Evolutionary conservation across 2,888 invertebrate species (phyloP), one percentile per base, ranked within the genome.

Genomic region (Dicyrtoma fusca): DNA sequence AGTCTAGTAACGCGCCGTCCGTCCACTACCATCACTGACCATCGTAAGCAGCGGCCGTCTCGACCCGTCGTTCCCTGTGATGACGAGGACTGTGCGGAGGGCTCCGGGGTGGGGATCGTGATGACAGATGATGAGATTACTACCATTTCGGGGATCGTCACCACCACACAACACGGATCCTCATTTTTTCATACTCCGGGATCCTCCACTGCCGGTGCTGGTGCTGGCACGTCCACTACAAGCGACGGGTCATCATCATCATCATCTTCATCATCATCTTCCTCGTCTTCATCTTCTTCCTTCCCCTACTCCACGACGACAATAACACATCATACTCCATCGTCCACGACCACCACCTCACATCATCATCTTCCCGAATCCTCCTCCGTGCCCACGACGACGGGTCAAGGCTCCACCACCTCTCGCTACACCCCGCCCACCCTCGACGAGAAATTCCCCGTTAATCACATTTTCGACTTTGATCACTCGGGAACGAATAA

Each of bases 1-100:
- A 0, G 94, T 94, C 83, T 91, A 94, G 14, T 92, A 93, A 0
- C 91, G 93, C 87, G 88, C 80, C 91, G 91, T 14, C 90, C 87
- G 21, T 57, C 76, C 17, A 83, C 84, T 8, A 74, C 75, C 1
- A 69, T 71, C 19, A 47, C 45, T 1, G 21, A 26, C n/a, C 70
- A 49, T 34, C 64, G 55, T n/a, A 42, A 25, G 21, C 49, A 25
- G 21, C 26, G 42, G n/a, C 66, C n/a, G 17, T 57, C 51, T 17
- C n/a, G n/a, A 34, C 47, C 34, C 23, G 55, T 42, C 14, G 68
- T 74, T 65, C 88, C 88, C 0, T 92, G 91, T 82, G 94, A 94
- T 82, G 83, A 84, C 61, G 94, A 95, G 83, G 86, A 86, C 82
- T 92, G 92, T 81, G 87, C 89, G 72, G 90, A 89, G 13, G 71